These are phyloP conservation scores for Intellagama lesueurii DNA, from an alignment of 2,797 vertebrate genomes.

Conservation along the genomic window DNA sequence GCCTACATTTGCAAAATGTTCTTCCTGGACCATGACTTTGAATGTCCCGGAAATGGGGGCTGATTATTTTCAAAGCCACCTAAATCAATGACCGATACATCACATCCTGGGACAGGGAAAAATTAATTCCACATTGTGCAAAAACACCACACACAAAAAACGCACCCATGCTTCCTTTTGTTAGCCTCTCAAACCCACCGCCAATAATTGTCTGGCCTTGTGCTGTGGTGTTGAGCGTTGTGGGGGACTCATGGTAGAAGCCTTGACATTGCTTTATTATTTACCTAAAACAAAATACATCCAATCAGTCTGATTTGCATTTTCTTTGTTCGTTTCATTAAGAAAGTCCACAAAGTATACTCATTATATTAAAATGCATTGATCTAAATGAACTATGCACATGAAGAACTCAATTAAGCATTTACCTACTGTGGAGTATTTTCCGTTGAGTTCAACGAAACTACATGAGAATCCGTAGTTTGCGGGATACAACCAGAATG, in stretches of 20 bases:
- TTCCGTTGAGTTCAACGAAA: neutral
- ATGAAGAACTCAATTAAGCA: neutral
- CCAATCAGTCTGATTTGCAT: neutral
- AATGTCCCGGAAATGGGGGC: neutral
- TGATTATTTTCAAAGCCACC: neutral
- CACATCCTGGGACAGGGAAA: neutral
- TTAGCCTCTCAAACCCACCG: neutral
- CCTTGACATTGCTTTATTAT: neutral
- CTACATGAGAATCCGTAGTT: neutral
- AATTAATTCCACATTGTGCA: neutral
- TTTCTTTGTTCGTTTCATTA: neutral
- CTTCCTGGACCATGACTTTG: neutral
- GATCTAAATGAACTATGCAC: neutral
- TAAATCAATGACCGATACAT: neutral
- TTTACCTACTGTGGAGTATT: neutral
- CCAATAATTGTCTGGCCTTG: no score
- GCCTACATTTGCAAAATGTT: neutral
- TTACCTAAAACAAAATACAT: neutral
- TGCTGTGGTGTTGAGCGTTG: neutral
- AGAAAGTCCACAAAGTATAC: neutral
- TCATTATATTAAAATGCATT: constrained; percentile 20
- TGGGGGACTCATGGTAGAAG: neutral
- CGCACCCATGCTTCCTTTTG: neutral
- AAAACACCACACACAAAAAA: neutral
- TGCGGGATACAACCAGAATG: neutral